Base-by-base conservation (phyloP, 2,888 invertebrate species). In the Melanotus villosus region DNA sequence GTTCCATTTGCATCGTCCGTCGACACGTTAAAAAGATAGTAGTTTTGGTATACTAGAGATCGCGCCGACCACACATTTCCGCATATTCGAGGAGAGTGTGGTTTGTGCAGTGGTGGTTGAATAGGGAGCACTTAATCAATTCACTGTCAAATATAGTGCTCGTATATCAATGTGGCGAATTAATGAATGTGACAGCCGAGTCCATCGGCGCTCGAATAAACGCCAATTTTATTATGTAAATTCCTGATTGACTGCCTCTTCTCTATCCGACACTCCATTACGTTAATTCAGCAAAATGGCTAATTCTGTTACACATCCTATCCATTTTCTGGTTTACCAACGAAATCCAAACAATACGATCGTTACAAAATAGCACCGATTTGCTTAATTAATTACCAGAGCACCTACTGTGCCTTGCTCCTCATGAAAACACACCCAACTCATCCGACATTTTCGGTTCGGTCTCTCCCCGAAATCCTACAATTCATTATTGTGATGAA, bases 71-170 rank as follows among this genome's bases (percentile, higher is more conserved):
- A 23, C 34, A 21, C 21, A 34, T 7, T 10, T 18, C 38, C 36
- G 21, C 26, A 9, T 9, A 23, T 12, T 1, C 23, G 47, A 47
- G 30, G 52, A 52, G 32, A 6, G 6, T 6, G 21, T 6, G 21
- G 47, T 47, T 21, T 16, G 21, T 56, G 41, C 59, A 30, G 19
- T 18, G 59, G 59, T 21, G 50, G 52, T 54, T 67, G 52, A 67
- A 67, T 60, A 45, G 75, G 75, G 79, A 75, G 78, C 72, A 78
- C 78, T 81, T 80, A 81, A 80, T 80, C 80, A 80, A 80, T 79
- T 80, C 75, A 77, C 75, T 80, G 81, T 80, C 81, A 80, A 77
- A 74, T 75, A 75, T 80, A 79, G 78, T 78, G 79, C 79, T 80
- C 80, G 78, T 80, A 79, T 78, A 80, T 81, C 81, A 81, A 75